Evolutionary conservation across 1,140 invertebrate genomes (phyloP).

Genomic region (Whitmania pigra): DNA sequence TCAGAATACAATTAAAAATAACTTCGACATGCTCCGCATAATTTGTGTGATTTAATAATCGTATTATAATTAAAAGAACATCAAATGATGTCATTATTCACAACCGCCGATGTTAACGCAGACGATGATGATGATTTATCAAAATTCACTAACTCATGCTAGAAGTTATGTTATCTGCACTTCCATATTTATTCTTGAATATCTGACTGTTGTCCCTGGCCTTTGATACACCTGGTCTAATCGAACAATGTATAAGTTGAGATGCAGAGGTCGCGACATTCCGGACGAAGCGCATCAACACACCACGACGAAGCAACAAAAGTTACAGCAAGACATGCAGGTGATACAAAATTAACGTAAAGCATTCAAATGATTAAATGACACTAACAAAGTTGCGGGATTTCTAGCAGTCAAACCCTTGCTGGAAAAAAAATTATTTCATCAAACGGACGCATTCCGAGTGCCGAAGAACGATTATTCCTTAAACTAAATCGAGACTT

Average conservation of each 20-base stretch:
- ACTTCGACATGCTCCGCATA: too few species aligned
- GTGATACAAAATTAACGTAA: not conserved
- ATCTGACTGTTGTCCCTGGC: not conserved
- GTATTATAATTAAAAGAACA: too few species aligned
- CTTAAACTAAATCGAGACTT: not conserved
- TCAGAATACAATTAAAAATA: too few species aligned
- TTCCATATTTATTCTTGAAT: slow-evolving; percentile 11
- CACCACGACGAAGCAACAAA: not conserved
- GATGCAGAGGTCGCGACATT: not conserved
- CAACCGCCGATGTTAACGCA: too few species aligned
- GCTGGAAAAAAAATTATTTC: slow-evolving; percentile 5
- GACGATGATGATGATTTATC: too few species aligned
- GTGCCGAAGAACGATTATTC: too few species aligned
- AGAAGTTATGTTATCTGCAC: slow-evolving; percentile 5
- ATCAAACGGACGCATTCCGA: not conserved
- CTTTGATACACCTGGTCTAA: slow-evolving; percentile 2
- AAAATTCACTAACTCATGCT: not conserved
- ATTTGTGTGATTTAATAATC: too few species aligned
- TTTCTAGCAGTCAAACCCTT: slow-evolving; percentile 1
- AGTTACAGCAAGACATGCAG: not conserved
- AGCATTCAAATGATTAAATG: not conserved
- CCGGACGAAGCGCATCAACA: not conserved
- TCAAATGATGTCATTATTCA: too few species aligned
- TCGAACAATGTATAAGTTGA: not conserved
- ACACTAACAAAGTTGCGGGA: slow-evolving; percentile 9